Base-by-base conservation (phyloP, 53 echinoderm and acorn worm species). In the Actinopyga echinites region DNA sequence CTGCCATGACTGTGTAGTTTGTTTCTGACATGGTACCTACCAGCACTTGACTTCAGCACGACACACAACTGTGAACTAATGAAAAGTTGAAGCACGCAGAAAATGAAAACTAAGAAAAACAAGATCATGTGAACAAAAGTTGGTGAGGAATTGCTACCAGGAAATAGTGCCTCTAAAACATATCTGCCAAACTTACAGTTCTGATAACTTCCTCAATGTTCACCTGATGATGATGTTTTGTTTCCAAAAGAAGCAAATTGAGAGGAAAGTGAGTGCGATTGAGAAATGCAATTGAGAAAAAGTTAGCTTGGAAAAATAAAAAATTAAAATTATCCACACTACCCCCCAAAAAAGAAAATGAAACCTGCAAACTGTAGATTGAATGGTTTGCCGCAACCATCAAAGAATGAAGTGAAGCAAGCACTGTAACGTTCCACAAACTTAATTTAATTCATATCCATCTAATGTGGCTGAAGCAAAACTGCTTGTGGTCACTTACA, bases 201-300 rank as follows among this genome's bases (percentile, higher is more conserved):
- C 83, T 82, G 74, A 87, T 86, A 81, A 90, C 24, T 54, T 90
- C 90, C 45, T 90, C 90, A 56, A 62, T 57, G 68, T 83, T 90
- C 57, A 71, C 86, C 90, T 90, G 75, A 30, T 56, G 53, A 61
- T n/a, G 74, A 42, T 44, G 44, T 30, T 71, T 71, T 43, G 71
- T 71, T 22, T 71, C 71, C 71, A 71, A 71, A 71, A 42, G 40
- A 44, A 22, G 71, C 71, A 71, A 71, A 71, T 42, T 49, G 26
- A 82, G 73, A 43, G n/a, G 22, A 54, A 53, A 64, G 31, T 58
- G 57, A 74, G 19, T 49, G 43, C 66, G 6, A n/a, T n/a, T 19
- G 53, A 22, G n/a, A n/a, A n/a, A n/a, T n/a, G n/a, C n/a, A 82
- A 25, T 40, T 15, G 30, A 65, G 38, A 65, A 65, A 43, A 44